These are phyloP conservation scores for Dermatemys mawii DNA, from an alignment of 2,113 vertebrate species.

Conservation along the genomic window DNA sequence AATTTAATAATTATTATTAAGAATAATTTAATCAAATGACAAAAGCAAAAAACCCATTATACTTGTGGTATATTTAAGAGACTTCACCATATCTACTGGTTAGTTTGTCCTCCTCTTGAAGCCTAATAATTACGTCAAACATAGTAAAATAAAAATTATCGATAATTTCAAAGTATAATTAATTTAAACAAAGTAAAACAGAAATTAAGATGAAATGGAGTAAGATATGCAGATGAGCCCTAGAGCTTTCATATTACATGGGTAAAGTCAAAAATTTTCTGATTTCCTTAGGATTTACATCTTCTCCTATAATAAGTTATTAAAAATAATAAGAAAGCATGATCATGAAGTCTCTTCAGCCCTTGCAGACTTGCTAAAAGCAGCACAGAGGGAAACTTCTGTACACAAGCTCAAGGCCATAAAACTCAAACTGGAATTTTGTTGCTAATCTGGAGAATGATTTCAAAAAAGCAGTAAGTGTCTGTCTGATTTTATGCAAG, in stretches of 20 bases:
- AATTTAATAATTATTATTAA: neutral
- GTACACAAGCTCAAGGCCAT: neutral
- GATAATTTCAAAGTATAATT: neutral
- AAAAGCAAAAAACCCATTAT: neutral
- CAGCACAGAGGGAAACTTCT: neutral
- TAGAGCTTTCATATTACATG: neutral
- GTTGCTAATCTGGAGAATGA: rapidly evolving
- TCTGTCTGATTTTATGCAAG: neutral
- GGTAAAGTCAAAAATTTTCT: neutral
- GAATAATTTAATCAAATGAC: neutral
- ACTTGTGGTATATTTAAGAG: neutral
- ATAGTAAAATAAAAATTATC: neutral
- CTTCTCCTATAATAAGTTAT: neutral
- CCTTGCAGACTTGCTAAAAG: neutral
- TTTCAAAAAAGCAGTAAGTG: neutral
- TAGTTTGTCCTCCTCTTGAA: neutral
- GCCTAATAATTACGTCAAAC: neutral
- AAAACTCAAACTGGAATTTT: neutral
- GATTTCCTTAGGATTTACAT: neutral
- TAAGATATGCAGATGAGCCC: neutral
- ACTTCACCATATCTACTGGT: neutral
- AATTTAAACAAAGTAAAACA: neutral
- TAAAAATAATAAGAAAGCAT: neutral
- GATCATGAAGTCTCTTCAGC: rapidly evolving
- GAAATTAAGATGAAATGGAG: neutral